Conservation (phyloP, 2,113 vertebrate species). For the Microcebus griseorufus region DNA sequence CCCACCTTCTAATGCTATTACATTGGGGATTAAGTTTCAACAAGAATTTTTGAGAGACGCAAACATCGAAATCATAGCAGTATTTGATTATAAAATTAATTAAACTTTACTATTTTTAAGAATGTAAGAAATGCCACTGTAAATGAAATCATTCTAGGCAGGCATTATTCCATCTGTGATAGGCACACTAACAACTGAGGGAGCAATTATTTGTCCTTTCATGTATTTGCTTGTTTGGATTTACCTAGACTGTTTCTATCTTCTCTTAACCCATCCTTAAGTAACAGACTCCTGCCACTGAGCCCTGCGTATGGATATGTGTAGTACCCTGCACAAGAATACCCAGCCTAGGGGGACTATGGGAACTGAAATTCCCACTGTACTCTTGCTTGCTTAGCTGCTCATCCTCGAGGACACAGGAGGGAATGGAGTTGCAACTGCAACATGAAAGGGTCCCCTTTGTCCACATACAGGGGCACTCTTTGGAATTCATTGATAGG, state of each 20-base stretch:
- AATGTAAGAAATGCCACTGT: background rate
- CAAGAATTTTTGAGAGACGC: background rate
- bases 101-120: background rate
- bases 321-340: background rate
- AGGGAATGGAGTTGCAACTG: background rate
- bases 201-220: background rate
- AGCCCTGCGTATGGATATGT: background rate
- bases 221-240: background rate
- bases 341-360: background rate
- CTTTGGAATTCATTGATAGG: background rate
- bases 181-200: background rate
- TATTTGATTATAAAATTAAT: conserved; percentile 10
- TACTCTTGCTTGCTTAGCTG: background rate
- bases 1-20: background rate
- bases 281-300: background rate
- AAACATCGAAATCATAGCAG: background rate
- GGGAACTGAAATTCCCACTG: background rate
- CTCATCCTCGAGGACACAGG: background rate
- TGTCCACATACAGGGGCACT: background rate
- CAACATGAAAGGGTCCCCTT: background rate
- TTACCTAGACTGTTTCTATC: background rate
- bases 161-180: background rate
- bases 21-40: background rate
- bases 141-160: conserved; percentile 23
- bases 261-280: background rate